Evolutionary conservation across 2,888 invertebrate genomes (phyloP).

Genomic region (Stomorhina lunata): DNA sequence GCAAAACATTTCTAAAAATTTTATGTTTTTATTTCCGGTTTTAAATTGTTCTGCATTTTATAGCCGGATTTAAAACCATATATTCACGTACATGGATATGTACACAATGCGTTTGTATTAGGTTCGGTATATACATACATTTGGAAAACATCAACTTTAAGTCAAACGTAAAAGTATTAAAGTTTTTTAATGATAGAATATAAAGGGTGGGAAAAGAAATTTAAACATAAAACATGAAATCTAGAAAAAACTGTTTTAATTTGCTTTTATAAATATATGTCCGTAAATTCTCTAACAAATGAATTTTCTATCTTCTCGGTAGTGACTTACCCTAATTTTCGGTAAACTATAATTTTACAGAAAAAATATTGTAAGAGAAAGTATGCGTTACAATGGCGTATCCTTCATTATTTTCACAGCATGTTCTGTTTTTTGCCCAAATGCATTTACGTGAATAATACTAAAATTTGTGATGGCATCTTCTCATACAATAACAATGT

Average conservation of each 20-base stretch:
- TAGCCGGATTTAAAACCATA: background rate
- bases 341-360: background rate
- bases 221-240: too few relatives aligned
- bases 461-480: constrained; percentile 27
- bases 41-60: background rate
- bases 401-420: background rate
- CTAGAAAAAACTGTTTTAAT: too few relatives aligned
- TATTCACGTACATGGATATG: too few relatives aligned
- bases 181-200: too few relatives aligned
- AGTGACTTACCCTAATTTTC: too few relatives aligned
- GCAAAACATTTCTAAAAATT: background rate
- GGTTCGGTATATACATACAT: too few relatives aligned
- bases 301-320: too few relatives aligned
- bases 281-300: too few relatives aligned
- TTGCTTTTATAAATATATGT: too few relatives aligned
- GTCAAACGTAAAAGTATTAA: too few relatives aligned
- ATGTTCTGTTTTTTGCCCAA: background rate
- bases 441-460: constrained; percentile 17
- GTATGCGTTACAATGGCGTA: background rate
- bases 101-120: background rate
- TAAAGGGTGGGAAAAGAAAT: too few relatives aligned
- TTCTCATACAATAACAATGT: constrained; percentile 19
- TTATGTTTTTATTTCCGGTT: background rate
- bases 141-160: too few relatives aligned
- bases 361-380: background rate